These are phyloP conservation scores for Drosophila rufa DNA, from an alignment of 1,140 invertebrate genomes.

Conservation along the genomic window DNA sequence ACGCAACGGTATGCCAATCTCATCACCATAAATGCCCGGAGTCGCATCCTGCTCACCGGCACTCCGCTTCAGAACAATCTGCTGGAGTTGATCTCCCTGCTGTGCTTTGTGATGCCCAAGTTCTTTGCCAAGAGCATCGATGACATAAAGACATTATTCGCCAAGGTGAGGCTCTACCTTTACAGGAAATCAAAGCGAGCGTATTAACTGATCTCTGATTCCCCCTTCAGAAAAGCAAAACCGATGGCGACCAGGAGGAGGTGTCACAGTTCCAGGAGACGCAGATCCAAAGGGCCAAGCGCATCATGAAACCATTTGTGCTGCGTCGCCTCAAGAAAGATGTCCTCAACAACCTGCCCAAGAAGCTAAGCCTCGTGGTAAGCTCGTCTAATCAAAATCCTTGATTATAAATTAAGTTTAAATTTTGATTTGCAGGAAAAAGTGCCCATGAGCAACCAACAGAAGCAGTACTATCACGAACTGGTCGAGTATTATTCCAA, in stretches of 20 bases:
- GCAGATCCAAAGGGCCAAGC: constrained; percentile 95
- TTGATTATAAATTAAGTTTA: not conserved
- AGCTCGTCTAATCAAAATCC: constrained; percentile 21
- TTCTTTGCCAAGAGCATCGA: constrained; percentile 96
- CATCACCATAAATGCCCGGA: constrained; percentile 94
- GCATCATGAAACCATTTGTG: constrained; percentile 98
- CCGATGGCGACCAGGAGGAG: constrained; percentile 86
- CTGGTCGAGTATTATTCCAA: constrained; percentile 91
- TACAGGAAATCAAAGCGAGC: not conserved
- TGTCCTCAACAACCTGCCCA: constrained; percentile 93
- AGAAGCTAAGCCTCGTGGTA: constrained; percentile 90
- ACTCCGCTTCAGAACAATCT: constrained; percentile 98
- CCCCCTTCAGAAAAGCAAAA: constrained; percentile 76
- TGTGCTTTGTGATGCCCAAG: constrained; percentile 98
- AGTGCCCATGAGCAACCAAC: constrained; percentile 89
- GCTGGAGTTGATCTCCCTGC: constrained; percentile 96
- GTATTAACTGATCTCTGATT: not conserved
- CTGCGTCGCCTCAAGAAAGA: constrained; percentile 95
- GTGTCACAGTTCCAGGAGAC: constrained; percentile 93
- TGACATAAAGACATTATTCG: constrained; percentile 95
- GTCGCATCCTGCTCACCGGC: constrained; percentile 94
- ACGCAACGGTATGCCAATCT: constrained; percentile 95
- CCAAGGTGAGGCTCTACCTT: constrained; percentile 84
- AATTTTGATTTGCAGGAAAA: constrained; percentile 61
- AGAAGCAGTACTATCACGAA: constrained; percentile 91